Conservation (phyloP, 2,888 invertebrate genomes). For the Oscheius sp. region DNA sequence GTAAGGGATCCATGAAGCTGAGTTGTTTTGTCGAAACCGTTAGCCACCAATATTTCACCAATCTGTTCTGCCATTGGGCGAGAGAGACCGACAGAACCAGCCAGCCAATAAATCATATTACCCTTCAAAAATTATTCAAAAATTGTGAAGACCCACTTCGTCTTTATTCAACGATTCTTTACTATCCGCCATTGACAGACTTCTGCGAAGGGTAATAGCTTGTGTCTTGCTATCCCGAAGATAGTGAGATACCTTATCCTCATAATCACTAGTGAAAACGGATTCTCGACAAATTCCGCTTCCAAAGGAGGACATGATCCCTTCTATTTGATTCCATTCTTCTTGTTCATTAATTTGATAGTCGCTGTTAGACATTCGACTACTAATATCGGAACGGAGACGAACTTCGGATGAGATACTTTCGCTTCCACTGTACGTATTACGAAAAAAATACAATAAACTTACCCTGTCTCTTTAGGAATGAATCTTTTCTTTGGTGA, state of each 20-base stretch:
- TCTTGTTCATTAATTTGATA: constrained; percentile 26
- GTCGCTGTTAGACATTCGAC: constrained; percentile 19
- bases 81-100: constrained; percentile 13
- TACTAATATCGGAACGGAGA: constrained; percentile 12
- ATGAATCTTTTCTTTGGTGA: constrained; percentile 3
- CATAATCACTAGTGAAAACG: constrained; percentile 54
- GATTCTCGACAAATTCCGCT: constrained; percentile 62
- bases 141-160: not conserved
- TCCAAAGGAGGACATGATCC: constrained; percentile 57
- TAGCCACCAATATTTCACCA: constrained; percentile 35
- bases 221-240: constrained; percentile 55
- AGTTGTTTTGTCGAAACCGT: constrained; percentile 38
- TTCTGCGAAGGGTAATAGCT: constrained; percentile 31
- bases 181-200: not conserved
- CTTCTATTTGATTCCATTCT: constrained; percentile 57
- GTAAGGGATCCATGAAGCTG: constrained; percentile 33
- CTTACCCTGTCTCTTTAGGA: not conserved
- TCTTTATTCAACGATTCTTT: constrained; percentile 4
- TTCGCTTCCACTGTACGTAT: not conserved
- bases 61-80: constrained; percentile 32
- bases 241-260: constrained; percentile 54
- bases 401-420: constrained; percentile 22
- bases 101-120: constrained; percentile 7
- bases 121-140: not conserved
- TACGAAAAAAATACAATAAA: not conserved